Conservation (phyloP, 2,113 vertebrate genomes). For the Notiomystis cincta region DNA sequence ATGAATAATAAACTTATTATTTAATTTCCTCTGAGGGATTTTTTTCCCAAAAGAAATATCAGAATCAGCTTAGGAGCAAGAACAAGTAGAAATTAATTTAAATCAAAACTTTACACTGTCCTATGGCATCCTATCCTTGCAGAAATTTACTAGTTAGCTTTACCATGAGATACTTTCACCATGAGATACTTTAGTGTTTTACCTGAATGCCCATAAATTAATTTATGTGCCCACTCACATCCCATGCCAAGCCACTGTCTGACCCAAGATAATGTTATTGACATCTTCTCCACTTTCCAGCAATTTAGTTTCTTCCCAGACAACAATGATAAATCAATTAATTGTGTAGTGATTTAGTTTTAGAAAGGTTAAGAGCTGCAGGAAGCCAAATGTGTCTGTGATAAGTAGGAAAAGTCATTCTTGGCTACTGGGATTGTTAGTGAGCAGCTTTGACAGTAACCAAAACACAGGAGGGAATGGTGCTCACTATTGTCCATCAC, state of each 20-base stretch:
- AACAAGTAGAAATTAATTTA: background rate
- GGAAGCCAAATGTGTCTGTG: background rate
- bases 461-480: background rate
- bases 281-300: conserved; percentile 12
- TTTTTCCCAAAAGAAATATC: background rate
- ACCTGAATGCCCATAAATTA: background rate
- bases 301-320: background rate
- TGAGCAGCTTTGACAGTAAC: background rate
- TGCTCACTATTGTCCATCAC: background rate
- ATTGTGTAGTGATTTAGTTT: background rate
- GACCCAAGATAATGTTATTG: background rate
- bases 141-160: background rate
- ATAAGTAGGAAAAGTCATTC: background rate
- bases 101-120: background rate
- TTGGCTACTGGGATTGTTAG: background rate
- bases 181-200: background rate
- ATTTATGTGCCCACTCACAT: background rate
- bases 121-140: background rate
- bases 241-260: conserved; percentile 7
- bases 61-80: background rate
- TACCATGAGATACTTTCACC: background rate
- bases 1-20: background rate
- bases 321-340: conserved; percentile 42
- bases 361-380: background rate
- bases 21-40: background rate